Conservation (phyloP, 2,888 invertebrate genomes). For the Mythimna pallens region DNA sequence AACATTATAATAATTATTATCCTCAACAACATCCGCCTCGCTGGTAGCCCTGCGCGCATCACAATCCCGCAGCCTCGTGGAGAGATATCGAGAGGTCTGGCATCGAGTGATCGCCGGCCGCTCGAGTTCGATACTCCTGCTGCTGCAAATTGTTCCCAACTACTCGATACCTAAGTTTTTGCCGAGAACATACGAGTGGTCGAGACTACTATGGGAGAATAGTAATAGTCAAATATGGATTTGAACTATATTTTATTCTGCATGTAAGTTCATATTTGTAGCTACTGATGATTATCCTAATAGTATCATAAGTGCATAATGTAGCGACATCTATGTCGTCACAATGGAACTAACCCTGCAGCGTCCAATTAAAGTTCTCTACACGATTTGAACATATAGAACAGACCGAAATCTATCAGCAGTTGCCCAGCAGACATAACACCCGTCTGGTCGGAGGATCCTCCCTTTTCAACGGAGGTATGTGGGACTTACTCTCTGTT, state of each 20-base stretch:
- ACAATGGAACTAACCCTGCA: too few species aligned
- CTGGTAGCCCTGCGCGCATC: conserved; percentile 49
- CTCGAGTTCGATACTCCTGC: conserved; percentile 57
- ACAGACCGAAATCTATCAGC: too few species aligned
- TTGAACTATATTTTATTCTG: background rate
- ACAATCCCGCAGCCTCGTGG: conserved; percentile 53
- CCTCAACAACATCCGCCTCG: background rate
- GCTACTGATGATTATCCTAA: background rate
- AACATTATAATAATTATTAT: conserved; percentile 7
- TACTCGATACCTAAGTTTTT: conserved; percentile 58
- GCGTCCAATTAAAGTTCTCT: too few species aligned
- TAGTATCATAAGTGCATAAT: too few species aligned
- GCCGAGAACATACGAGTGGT: conserved; percentile 36
- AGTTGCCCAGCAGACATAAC: too few species aligned
- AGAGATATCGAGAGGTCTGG: conserved; percentile 60
- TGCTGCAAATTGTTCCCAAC: conserved; percentile 59
- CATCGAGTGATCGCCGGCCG: conserved; percentile 60
- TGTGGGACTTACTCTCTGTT: too few species aligned
- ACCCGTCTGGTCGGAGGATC: too few species aligned
- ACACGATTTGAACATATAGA: too few species aligned
- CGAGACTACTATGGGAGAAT: conserved; percentile 20
- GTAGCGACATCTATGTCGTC: too few species aligned
- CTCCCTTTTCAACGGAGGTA: too few species aligned
- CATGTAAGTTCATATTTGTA: background rate
- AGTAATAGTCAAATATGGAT: conserved; percentile 30